Conservation (phyloP, 2,888 invertebrate species). For the Mimumesa dahlbomi region DNA sequence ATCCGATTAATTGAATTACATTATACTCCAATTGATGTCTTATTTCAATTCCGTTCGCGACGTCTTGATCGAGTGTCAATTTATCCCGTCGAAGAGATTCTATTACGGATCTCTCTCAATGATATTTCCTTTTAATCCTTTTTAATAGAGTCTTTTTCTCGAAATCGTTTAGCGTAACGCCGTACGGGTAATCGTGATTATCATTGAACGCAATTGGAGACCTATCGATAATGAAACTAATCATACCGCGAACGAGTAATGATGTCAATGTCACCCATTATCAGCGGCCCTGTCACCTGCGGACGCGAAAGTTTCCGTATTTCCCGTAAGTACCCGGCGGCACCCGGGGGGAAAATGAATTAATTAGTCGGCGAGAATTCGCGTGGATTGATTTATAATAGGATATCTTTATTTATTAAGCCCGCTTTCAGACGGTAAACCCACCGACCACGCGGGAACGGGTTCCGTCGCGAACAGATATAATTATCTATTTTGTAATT, state of each 20-base stretch:
- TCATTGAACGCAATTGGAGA: too few relatives aligned
- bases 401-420: not conserved
- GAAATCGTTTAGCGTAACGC: too few relatives aligned
- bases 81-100: not conserved
- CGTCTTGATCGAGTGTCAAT: conserved; percentile 13
- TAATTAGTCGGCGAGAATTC: not conserved
- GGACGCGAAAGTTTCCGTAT: too few relatives aligned
- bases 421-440: not conserved
- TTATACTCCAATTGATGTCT: conserved; percentile 9
- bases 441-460: not conserved
- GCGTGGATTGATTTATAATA: not conserved
- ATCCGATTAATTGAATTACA: conserved; percentile 12
- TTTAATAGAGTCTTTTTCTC: too few relatives aligned
- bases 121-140: too few relatives aligned
- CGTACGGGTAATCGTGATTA: too few relatives aligned
- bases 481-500: conserved; percentile 15
- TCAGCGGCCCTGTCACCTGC: too few relatives aligned
- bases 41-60: conserved; percentile 11
- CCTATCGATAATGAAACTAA: too few relatives aligned
- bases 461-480: not conserved
- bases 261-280: too few relatives aligned
- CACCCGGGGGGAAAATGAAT: not conserved
- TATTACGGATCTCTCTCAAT: too few relatives aligned
- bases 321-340: not conserved
- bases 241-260: too few relatives aligned